Evolutionary conservation across 2,888 invertebrate species (phyloP).

Genomic region (Heliconius charithonia): DNA sequence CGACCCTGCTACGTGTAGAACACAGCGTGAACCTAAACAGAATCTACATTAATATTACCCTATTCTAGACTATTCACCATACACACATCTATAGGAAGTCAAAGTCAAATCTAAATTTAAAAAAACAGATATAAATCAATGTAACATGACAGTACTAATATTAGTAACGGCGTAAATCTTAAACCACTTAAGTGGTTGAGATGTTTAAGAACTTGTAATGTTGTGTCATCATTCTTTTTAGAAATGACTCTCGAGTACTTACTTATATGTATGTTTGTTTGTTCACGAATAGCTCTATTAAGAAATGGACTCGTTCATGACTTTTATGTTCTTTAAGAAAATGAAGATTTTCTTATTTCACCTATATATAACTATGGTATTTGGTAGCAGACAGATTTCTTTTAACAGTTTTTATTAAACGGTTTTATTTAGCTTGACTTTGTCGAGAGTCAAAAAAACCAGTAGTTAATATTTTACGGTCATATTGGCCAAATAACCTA

Average conservation of each 20-base stretch:
- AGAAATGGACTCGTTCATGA: constrained; percentile 14
- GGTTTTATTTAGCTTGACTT: too few species aligned
- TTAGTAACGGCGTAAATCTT: constrained; percentile 22
- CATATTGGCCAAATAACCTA: too few species aligned
- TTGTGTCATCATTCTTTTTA: constrained; percentile 26
- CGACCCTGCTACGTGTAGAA: neutral
- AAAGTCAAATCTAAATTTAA: neutral
- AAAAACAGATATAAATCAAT: constrained; percentile 18
- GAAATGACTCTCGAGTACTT: constrained; percentile 13
- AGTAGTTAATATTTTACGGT: too few species aligned
- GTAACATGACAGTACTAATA: constrained; percentile 22
- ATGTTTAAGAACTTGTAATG: constrained; percentile 9
- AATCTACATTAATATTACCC: too few species aligned
- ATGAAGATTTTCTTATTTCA: neutral
- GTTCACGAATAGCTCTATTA: constrained; percentile 14
- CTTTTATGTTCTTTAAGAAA: neutral
- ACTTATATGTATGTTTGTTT: constrained; percentile 8
- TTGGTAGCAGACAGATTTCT: too few species aligned
- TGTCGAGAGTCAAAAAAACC: too few species aligned
- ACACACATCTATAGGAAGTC: neutral
- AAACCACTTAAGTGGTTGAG: constrained; percentile 24
- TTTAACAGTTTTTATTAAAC: too few species aligned
- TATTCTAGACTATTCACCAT: neutral
- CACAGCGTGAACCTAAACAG: neutral
- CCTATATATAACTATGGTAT: neutral